phyloP scores from a whole-genome alignment of 2,113 vertebrate genomes.

The Scartelaos histophorus region DNA sequence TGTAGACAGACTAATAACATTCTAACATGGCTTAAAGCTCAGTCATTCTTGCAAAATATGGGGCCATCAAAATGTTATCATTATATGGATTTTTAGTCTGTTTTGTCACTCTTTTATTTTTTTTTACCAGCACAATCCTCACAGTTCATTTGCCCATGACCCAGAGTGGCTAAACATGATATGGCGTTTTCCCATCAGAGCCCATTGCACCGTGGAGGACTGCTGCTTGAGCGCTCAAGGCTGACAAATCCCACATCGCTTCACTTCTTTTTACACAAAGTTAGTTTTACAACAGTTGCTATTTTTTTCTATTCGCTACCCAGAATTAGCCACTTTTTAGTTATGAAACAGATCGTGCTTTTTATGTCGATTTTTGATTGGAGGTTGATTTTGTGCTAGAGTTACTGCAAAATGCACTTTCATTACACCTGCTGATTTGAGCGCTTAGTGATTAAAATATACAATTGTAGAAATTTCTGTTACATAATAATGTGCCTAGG shows the following conservation, averaged over 20 bases:
- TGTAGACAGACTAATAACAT: too few relatives aligned
- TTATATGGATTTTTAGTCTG: too few relatives aligned
- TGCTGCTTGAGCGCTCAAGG: slow-evolving; percentile 5
- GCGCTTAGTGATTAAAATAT: neutral
- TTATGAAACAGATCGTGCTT: neutral
- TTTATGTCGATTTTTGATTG: slow-evolving; percentile 1
- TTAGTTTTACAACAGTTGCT: neutral
- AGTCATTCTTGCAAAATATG: too few relatives aligned
- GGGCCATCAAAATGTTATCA: neutral
- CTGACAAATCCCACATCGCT: slow-evolving; percentile 3
- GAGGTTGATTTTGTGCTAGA: neutral
- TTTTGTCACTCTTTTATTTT: neutral
- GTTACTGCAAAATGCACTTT: neutral
- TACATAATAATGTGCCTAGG: neutral
- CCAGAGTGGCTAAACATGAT: slow-evolving; percentile 14
- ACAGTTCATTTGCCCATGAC: neutral
- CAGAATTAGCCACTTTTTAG: neutral
- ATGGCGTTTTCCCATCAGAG: neutral
- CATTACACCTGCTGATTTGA: neutral
- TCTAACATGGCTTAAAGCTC: too few relatives aligned
- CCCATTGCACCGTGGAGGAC: neutral
- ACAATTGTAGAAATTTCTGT: neutral
- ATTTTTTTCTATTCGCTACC: neutral
- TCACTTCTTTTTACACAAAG: neutral
- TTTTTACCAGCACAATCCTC: neutral